These are phyloP conservation scores for Thalpophila matura DNA, from an alignment of 2,888 invertebrate genomes.

Conservation along the genomic window DNA sequence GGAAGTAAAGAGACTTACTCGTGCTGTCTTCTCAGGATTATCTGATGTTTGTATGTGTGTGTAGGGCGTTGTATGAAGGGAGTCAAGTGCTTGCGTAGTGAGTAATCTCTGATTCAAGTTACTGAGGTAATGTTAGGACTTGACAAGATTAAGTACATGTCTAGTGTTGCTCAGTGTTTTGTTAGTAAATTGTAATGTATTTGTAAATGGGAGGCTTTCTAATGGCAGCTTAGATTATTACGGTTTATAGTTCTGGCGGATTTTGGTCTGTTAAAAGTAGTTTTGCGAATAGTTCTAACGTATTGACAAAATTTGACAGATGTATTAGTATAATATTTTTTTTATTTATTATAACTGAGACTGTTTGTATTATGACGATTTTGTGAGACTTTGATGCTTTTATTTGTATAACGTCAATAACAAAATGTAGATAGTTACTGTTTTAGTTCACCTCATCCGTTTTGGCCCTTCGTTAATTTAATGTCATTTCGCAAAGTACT, in stretches of 20 bases:
- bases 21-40: not conserved
- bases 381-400: not conserved
- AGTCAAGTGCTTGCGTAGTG: slow-evolving; percentile 16
- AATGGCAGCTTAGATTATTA: slow-evolving; percentile 23
- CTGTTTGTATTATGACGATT: not conserved
- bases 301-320: not conserved
- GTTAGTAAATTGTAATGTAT: slow-evolving; percentile 54
- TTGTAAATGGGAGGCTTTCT: slow-evolving; percentile 49
- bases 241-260: not conserved
- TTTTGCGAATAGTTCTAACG: not conserved
- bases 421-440: not conserved
- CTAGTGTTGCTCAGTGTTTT: slow-evolving; percentile 48
- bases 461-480: not conserved
- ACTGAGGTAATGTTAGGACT: slow-evolving; percentile 54
- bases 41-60: not conserved
- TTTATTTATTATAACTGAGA: not conserved
- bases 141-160: slow-evolving; percentile 58
- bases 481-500: not conserved
- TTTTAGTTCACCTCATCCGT: not conserved
- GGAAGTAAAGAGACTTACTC: not conserved
- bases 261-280: not conserved
- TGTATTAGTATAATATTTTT: not conserved
- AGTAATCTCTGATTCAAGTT: slow-evolving; percentile 38
- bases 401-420: not conserved
- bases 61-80: not conserved